Percentiles rank a stretch among this genome's conserved stretches.
phyloP scores from a whole-genome alignment of 2,113 vertebrate genomes.

The Willisornis vidua region DNA sequence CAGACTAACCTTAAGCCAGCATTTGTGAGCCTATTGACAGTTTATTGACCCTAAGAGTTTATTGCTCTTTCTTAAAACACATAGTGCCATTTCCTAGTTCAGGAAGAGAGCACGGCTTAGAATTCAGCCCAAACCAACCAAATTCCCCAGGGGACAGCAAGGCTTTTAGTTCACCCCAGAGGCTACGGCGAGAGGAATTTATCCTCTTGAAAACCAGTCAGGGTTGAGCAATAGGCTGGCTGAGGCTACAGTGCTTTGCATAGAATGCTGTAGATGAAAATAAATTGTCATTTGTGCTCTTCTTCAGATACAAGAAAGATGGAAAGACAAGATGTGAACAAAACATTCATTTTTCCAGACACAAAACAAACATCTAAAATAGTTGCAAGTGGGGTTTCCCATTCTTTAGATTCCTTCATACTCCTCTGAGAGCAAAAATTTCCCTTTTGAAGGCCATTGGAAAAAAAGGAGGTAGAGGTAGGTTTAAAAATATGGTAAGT shows the following conservation, averaged over 20 bases:
- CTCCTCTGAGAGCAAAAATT: not conserved
- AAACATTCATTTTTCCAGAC: not conserved
- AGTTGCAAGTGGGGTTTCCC: not conserved
- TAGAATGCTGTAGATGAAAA: not conserved
- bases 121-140: not conserved
- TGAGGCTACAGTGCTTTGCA: not conserved
- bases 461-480: not conserved
- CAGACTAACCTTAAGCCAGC: not conserved
- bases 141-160: rapidly evolving
- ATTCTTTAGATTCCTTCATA: rapidly evolving
- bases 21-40: not conserved
- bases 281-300: not conserved
- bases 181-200: not conserved
- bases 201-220: not conserved
- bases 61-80: not conserved
- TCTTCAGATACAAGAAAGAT: not conserved
- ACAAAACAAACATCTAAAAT: not conserved
- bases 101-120: not conserved
- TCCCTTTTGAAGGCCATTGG: not conserved
- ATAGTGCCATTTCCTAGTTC: not conserved
- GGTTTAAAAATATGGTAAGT: not conserved
- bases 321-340: not conserved
- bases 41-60: not conserved
- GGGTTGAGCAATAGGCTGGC: rapidly evolving
- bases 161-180: not conserved